A percentile compares a stretch with the other conserved stretches of the same genome.
Evolutionary conservation across 2,888 invertebrate species (phyloP).

Genomic region (Erpobdella octoculata): DNA sequence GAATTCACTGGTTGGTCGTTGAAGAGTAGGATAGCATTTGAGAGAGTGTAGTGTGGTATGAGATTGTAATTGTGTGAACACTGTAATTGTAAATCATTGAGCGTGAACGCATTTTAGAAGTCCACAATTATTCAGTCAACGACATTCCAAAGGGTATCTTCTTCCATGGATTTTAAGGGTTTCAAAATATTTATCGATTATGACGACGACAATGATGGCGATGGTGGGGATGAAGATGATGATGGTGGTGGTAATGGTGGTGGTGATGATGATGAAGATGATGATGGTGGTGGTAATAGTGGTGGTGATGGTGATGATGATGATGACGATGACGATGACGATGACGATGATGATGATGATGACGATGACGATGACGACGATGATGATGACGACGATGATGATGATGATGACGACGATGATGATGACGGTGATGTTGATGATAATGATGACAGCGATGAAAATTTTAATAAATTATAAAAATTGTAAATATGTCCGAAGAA

Average conservation of each 20-base stretch:
- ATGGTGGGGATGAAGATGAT: background rate
- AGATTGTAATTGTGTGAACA: no score
- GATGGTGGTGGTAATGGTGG: background rate
- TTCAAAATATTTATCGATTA: background rate
- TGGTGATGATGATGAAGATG: background rate
- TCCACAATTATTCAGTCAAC: no score
- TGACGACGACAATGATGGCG: background rate
- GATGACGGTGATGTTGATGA: conserved; percentile 19
- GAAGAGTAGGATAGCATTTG: no score
- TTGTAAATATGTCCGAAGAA: no score
- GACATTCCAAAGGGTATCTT: no score
- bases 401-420: conserved; percentile 13
- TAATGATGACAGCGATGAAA: conserved; percentile 9
- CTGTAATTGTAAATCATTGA: no score
- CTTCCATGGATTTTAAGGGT: background rate
- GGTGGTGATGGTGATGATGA: background rate
- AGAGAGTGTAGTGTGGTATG: no score
- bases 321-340: conserved; percentile 21
- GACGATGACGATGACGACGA: conserved; percentile 14
- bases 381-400: background rate
- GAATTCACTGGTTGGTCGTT: no score
- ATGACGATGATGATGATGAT: conserved; percentile 22
- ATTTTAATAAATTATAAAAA: conserved; percentile 11
- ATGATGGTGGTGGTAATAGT: background rate
- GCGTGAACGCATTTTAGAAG: no score